Evolutionary conservation across 2,797 vertebrate genomes (phyloP).

Genomic region (Rachycentron canadum): DNA sequence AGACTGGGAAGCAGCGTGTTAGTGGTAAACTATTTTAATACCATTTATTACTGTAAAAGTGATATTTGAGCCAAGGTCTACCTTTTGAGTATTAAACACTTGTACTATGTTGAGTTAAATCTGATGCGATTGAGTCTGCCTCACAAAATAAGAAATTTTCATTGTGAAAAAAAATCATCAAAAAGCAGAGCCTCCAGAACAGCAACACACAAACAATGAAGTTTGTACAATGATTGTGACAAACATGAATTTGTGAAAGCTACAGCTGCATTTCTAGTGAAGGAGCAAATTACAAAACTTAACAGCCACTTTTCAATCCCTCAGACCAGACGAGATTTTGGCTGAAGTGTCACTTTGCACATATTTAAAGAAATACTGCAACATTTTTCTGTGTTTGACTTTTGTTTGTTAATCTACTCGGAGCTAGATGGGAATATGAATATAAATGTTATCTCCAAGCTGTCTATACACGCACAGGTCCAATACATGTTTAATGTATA

Average conservation of each 20-base stretch:
- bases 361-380: background rate
- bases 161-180: background rate
- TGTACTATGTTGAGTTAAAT: background rate
- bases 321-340: background rate
- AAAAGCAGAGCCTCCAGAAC: background rate
- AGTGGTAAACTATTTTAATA: background rate
- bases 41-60: background rate
- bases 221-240: background rate
- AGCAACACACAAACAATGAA: background rate
- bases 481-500: slow-evolving; percentile 23
- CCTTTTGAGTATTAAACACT: background rate
- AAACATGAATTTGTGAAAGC: background rate
- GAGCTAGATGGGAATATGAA: slow-evolving; percentile 1
- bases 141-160: background rate
- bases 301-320: background rate
- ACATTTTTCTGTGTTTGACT: background rate
- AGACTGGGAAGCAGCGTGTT: background rate
- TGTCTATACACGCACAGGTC: slow-evolving; percentile 11
- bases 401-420: background rate
- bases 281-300: background rate
- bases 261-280: background rate
- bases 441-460: background rate
- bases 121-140: background rate
- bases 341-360: background rate
- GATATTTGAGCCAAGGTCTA: background rate